Conservation (phyloP, 2,797 vertebrate species). For the Triplophysa bombifrons region DNA sequence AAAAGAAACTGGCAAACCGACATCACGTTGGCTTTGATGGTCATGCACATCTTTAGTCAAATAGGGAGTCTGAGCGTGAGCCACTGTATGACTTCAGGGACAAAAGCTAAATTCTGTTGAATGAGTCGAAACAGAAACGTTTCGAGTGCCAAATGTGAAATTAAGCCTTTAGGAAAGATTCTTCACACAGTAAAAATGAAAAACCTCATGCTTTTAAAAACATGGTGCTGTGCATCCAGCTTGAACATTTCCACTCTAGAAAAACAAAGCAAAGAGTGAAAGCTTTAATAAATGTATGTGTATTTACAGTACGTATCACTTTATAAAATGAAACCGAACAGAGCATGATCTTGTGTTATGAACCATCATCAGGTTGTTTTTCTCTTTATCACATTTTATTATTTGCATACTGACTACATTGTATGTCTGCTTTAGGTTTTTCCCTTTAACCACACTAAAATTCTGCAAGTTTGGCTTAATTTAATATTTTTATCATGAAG, state of each 20-base stretch:
- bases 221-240: slow-evolving; percentile 48
- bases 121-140: slow-evolving; percentile 15
- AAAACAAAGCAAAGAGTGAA: slow-evolving; percentile 39
- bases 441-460: slow-evolving; percentile 9
- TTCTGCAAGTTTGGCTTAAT: slow-evolving; percentile 7
- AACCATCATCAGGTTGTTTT: slow-evolving; percentile 31
- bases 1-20: slow-evolving; percentile 5
- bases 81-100: slow-evolving; percentile 17
- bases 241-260: slow-evolving; percentile 48
- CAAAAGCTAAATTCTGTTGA: slow-evolving; percentile 11
- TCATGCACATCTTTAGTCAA: slow-evolving; percentile 34
- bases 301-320: slow-evolving; percentile 26
- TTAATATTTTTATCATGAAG: background rate
- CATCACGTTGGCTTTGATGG: slow-evolving; percentile 20
- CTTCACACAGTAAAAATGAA: slow-evolving; percentile 40
- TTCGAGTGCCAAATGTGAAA: slow-evolving; percentile 51
- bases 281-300: slow-evolving; percentile 39
- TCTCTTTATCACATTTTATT: background rate
- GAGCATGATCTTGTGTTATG: background rate
- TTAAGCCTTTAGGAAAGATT: slow-evolving; percentile 39
- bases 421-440: slow-evolving; percentile 36
- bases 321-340: slow-evolving; percentile 14
- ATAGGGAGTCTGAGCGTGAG: slow-evolving; percentile 1
- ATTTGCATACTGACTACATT: slow-evolving; percentile 15
- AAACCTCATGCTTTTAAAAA: slow-evolving; percentile 41